Percentiles rank a stretch among this genome's conserved stretches.
These are phyloP conservation scores for Cephus sareptanus DNA, from an alignment of 2,888 invertebrate genomes.

Conservation along the genomic window DNA sequence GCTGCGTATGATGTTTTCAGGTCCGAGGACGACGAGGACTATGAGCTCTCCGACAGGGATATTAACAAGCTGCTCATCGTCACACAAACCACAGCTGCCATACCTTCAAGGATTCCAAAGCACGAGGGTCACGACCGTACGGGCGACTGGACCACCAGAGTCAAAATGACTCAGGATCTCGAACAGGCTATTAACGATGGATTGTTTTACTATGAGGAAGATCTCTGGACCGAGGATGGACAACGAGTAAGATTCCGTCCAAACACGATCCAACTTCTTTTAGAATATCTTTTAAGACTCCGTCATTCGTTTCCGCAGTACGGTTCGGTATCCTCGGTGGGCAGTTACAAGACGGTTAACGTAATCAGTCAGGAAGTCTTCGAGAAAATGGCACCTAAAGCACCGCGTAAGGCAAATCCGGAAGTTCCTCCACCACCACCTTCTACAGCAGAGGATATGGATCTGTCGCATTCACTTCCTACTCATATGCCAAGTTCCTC, in stretches of 20 bases:
- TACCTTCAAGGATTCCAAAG: constrained; percentile 73
- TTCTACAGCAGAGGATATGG: constrained; percentile 63
- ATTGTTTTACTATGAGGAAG: constrained; percentile 95
- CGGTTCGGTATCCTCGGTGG: constrained; percentile 65
- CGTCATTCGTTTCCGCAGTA: constrained; percentile 53
- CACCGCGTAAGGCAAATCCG: constrained; percentile 76
- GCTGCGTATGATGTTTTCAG: constrained; percentile 61
- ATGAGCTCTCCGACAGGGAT: constrained; percentile 92
- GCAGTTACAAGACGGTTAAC: constrained; percentile 86
- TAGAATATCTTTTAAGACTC: neutral
- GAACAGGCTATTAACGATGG: constrained; percentile 97
- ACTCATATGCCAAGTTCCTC: constrained; percentile 23
- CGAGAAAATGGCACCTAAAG: constrained; percentile 78
- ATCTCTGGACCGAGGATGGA: constrained; percentile 82
- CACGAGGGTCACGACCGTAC: constrained; percentile 93
- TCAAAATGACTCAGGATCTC: constrained; percentile 94
- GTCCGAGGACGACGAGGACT: constrained; percentile 84
- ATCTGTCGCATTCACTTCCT: constrained; percentile 45
- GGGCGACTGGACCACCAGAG: constrained; percentile 88
- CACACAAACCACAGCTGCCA: constrained; percentile 75
- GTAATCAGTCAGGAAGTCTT: constrained; percentile 90
- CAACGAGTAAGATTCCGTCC: constrained; percentile 60
- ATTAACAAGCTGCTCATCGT: constrained; percentile 95
- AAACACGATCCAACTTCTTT: neutral
- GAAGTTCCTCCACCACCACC: constrained; percentile 88